phyloP scores from a whole-genome alignment of 2,888 invertebrate species.

The Philaethria dido region DNA sequence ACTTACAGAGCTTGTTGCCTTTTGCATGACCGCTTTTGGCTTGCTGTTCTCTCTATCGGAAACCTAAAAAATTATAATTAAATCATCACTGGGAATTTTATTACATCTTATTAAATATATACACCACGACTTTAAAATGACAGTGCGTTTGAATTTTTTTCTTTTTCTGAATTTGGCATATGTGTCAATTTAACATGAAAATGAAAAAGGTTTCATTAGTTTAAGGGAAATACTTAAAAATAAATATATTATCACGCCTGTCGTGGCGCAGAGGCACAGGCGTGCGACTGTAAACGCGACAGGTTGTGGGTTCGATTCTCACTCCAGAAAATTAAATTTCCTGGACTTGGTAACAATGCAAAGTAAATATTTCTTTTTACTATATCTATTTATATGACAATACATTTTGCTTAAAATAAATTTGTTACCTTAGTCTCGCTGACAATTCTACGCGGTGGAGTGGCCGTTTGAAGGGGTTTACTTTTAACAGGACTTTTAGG shows the following conservation, averaged over 20 bases:
- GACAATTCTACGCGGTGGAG: conserved; percentile 52
- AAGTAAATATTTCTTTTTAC: too few species aligned
- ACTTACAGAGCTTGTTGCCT: conserved; percentile 56
- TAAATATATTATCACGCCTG: too few species aligned
- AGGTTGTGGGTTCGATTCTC: too few species aligned
- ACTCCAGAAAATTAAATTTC: too few species aligned
- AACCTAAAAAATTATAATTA: conserved; percentile 49
- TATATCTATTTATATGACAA: too few species aligned
- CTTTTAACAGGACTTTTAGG: conserved; percentile 48
- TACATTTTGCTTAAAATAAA: too few species aligned
- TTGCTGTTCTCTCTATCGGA: conserved; percentile 56
- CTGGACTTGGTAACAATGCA: too few species aligned
- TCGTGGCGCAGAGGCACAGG: too few species aligned
- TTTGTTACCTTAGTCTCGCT: conserved; percentile 66
- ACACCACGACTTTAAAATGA: conserved; percentile 27
- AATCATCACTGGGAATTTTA: conserved; percentile 24
- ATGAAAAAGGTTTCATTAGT: too few species aligned
- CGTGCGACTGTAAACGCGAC: too few species aligned
- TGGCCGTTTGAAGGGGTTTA: conserved; percentile 49
- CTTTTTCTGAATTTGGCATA: conserved; percentile 1
- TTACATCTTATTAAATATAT: conserved; percentile 3
- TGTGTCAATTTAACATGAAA: neutral
- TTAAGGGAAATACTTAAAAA: too few species aligned
- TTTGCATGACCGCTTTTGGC: conserved; percentile 62
- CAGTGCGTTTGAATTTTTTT: conserved; percentile 19